Base-by-base conservation (phyloP, 2,797 vertebrate genomes). In the Sus cebifrons region DNA sequence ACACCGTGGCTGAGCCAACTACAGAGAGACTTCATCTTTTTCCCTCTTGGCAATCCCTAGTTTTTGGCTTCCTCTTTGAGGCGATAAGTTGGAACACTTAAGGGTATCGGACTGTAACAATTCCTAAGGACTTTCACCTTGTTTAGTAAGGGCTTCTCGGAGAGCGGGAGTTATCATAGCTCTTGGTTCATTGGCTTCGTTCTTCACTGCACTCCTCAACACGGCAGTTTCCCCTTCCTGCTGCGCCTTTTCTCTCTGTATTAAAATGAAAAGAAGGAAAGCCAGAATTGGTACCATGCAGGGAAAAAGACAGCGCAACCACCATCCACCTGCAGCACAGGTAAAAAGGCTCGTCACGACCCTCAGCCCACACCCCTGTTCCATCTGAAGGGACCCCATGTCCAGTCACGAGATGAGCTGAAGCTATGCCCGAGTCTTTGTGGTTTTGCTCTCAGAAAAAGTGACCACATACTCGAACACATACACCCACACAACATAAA, bases 81-180 rank as follows among this genome's bases (percentile, higher is more conserved):
- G 20, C 23, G n/a, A 44, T n/a, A 58, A 52, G 49, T 36, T 12
- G 54, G 64, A 70, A 86, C 3, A 44, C 60, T 18, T 27, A 27
- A 40, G 29, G n/a, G 18, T 2, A 1, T 0, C 2, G 36, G 7
- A 25, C 44, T 9, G 20, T 13, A 68, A 32, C 68, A 67, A 10
- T 3, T 20, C 54, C 2, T 9, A 2, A 60, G 21, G 58, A 23
- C 3, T 17, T 95, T 98, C 95, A 99, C 99, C 99, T 99, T 99
- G 99, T 79, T 99, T 99, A 5, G 99, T 99, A n/a, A 99, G 99
- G 0, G 99, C 99, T 14, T 99, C 98, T 94, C 99, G 99, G 27
- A 99, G 99, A 40, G 99, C 99, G 0, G 99, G 99, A 0, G 99
- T 99, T 95, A 99, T 99, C 99, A 99, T 99, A 96, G 99, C 99